Conservation (phyloP, 2,888 invertebrate species). For the Julus scanicus region DNA sequence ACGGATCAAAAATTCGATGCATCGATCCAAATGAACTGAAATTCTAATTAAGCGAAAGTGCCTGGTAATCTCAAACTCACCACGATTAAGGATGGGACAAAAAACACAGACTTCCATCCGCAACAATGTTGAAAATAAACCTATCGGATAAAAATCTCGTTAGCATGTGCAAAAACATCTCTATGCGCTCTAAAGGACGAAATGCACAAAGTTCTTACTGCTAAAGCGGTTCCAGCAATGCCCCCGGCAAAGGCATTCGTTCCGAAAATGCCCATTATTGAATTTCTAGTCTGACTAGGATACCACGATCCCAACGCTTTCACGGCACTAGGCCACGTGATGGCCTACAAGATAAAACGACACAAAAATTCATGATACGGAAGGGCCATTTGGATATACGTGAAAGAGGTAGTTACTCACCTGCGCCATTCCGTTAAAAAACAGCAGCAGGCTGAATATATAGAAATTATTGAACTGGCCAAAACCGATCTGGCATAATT, state of each 20-base stretch:
- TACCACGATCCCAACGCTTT: constrained; percentile 68
- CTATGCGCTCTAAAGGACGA: not conserved
- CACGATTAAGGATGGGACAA: constrained; percentile 65
- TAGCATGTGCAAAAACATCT: no score
- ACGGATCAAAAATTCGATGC: not conserved
- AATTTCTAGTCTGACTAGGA: constrained; percentile 65
- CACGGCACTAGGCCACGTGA: constrained; percentile 69
- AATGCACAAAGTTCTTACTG: constrained; percentile 62
- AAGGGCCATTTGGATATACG: no score
- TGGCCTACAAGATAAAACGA: constrained; percentile 63
- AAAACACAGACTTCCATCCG: constrained; percentile 67
- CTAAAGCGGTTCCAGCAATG: constrained; percentile 66
- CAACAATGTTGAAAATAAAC: constrained; percentile 65
- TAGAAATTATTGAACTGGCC: constrained; percentile 65
- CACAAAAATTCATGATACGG: not conserved
- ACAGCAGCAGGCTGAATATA: constrained; percentile 65
- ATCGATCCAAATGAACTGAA: not conserved
- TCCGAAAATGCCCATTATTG: constrained; percentile 68
- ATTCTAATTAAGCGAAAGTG: not conserved
- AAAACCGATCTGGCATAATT: constrained; percentile 64
- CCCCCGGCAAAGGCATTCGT: constrained; percentile 69
- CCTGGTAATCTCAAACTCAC: constrained; percentile 60
- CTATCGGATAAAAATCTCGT: constrained; percentile 57
- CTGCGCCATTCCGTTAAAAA: constrained; percentile 67
- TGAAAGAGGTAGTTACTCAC: constrained; percentile 59